Evolutionary conservation across 2,888 invertebrate genomes (phyloP).

Genomic region (Cerceris ruficornis): DNA sequence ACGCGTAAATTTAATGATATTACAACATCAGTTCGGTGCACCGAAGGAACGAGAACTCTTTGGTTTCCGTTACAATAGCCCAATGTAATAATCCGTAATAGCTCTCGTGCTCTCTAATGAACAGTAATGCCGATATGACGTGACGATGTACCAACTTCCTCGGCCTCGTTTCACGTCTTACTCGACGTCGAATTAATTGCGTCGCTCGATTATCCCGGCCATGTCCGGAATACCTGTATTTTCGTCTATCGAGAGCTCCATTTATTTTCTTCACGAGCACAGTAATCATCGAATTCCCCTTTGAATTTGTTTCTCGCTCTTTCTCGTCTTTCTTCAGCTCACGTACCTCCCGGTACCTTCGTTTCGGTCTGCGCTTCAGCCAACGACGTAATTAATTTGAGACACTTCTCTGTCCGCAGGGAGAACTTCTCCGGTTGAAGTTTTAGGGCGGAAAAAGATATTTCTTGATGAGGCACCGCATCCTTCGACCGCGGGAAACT

Average conservation of each 20-base stretch:
- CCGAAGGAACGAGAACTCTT: not conserved
- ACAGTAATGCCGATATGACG: slow-evolving; percentile 41
- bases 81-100: slow-evolving; percentile 18
- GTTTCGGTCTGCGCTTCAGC: slow-evolving; percentile 19
- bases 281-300: slow-evolving; percentile 18
- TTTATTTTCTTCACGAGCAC: not conserved
- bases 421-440: slow-evolving; percentile 43
- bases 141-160: slow-evolving; percentile 9
- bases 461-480: slow-evolving; percentile 44
- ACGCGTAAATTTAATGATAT: slow-evolving; percentile 33
- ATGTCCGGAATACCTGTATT: not conserved
- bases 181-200: slow-evolving; percentile 22
- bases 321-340: not conserved
- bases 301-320: slow-evolving; percentile 34
- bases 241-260: not conserved
- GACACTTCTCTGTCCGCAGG: slow-evolving; percentile 45
- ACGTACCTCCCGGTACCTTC: not conserved
- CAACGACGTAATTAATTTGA: slow-evolving; percentile 60
- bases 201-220: slow-evolving; percentile 1
- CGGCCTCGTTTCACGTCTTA: slow-evolving; percentile 7
- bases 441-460: slow-evolving; percentile 56
- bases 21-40: slow-evolving; percentile 2
- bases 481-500: slow-evolving; percentile 44
- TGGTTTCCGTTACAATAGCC: not conserved
- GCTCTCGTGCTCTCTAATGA: not conserved